Base-by-base conservation (phyloP, 2,113 vertebrate genomes). In the Gadus chalcogrammus region DNA sequence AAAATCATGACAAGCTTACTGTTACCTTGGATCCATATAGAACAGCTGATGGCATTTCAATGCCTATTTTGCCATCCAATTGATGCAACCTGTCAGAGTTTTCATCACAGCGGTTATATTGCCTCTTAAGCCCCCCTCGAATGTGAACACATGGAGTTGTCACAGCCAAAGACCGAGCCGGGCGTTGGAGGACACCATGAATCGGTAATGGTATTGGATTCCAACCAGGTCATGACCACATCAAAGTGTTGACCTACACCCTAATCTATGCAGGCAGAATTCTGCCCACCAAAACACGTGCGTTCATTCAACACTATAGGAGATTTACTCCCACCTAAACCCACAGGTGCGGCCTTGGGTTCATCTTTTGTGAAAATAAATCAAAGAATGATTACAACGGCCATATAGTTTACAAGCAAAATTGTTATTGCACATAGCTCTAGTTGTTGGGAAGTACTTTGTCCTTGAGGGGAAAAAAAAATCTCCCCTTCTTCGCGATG, bases 191-290 rank as follows among this genome's bases (percentile, higher is more conserved):
- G 82, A 87, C 76, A 75, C 79, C 73, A 86, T 87, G 80, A 87
- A 90, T 89, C 62, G 77, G 66, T 87, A 85, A 90, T 89, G 82
- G 82, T 88, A 89, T 88, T 85, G 86, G 84, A 87, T 90, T 85
- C 85, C 76, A 83, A 81, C 84, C 81, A 82, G 85, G 84, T 87
- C 87, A 78, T 79, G 82, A 82, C 79, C 85, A 76, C 78, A 83
- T 88, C 86, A 85, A 78, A 88, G 82, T 82, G 85, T 84, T 88
- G 87, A 84, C 87, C 87, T 86, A 83, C 84, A 85, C 76, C 35
- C 72, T 87, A 87, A 86, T 87, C 78, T 82, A 22, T 28, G 60
- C 71, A 73, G 79, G 64, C 79, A 77, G 72, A 69, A 35, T 3
- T 59, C 76, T 68, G 61, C 77, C 61, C 73, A 42, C 69, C 55